Evolutionary conservation across 1,140 invertebrate species (phyloP), one percentile per base, ranked within the genome.

Genomic region (Spodoptera litura): DNA sequence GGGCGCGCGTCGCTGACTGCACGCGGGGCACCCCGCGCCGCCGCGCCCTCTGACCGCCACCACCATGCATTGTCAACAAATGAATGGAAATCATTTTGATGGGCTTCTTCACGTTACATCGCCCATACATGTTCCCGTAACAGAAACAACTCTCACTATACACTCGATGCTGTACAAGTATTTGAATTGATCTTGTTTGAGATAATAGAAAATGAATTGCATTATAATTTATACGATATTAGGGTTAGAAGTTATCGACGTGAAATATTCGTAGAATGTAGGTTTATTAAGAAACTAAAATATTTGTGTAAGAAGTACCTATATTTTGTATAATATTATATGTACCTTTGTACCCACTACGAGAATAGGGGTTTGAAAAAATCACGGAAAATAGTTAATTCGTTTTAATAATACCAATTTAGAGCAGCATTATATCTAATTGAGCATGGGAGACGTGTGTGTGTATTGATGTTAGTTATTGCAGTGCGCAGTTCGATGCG

Each of bases 21-120:
- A 89, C 80, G 84, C 81, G 85, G 84, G 83, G 84, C 87, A 86
- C 88, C 87, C 87, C 84, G 83, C 59, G 72, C 58, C 79, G 76
- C 81, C 79, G 83, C 84, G 82, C 87, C 83, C 85, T 83, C 81
- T 84, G 82, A 86, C 83, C 85, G 85, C 85, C 83, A 83, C 83
- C 85, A 79, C 78, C 83, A 83, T 83, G 80, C 83, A 88, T 89
- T 92, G 88, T 91, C 92, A 93, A 93, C 89, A 90, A 89, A 90
- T 92, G 88, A 93, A 94, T 94, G 92, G 90, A 91, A 93, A 91
- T 89, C 84, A 92, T 85, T 85, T 83, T 86, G 87, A 51, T 81
- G 80, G 78, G 52, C 71, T 79, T 74, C 61, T 79, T 74, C 61
- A 56, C 51, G 58, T 61, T 80, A 75, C 80, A 77, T 44, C 51